A percentile compares a stretch with the other conserved stretches of the same genome.
These are phyloP conservation scores for Choloepus didactylus DNA, from an alignment of 2,797 vertebrate genomes.

Conservation along the genomic window DNA sequence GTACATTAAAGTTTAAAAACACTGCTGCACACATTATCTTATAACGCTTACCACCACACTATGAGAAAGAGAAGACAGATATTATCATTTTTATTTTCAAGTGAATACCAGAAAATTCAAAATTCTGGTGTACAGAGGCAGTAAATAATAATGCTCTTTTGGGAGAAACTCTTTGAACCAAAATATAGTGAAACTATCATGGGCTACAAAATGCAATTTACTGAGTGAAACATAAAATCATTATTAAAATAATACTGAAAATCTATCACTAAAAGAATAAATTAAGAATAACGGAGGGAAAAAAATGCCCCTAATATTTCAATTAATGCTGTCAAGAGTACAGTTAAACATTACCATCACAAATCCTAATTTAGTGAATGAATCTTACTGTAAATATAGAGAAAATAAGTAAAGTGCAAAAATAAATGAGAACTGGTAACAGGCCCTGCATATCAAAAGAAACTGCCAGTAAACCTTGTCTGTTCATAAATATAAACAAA, in stretches of 20 bases:
- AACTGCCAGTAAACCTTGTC: neutral
- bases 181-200: neutral
- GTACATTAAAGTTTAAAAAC: conserved; percentile 8
- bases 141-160: neutral
- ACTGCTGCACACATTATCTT: neutral
- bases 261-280: conserved; percentile 28
- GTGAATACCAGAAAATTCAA: neutral
- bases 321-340: conserved; percentile 37
- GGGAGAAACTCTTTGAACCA: conserved; percentile 1
- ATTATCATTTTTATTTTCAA: neutral
- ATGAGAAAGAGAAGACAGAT: neutral
- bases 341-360: neutral
- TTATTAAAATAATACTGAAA: conserved; percentile 30
- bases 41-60: neutral
- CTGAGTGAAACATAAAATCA: conserved; percentile 35
- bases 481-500: neutral
- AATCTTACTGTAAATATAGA: neutral
- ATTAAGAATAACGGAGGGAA: neutral
- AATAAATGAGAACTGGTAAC: neutral
- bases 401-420: neutral
- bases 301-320: conserved; percentile 34
- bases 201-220: neutral
- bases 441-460: neutral
- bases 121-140: neutral
- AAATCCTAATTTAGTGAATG: neutral